Evolutionary conservation across 2,888 invertebrate species (phyloP).

Genomic region (Ectobius pallidus): DNA sequence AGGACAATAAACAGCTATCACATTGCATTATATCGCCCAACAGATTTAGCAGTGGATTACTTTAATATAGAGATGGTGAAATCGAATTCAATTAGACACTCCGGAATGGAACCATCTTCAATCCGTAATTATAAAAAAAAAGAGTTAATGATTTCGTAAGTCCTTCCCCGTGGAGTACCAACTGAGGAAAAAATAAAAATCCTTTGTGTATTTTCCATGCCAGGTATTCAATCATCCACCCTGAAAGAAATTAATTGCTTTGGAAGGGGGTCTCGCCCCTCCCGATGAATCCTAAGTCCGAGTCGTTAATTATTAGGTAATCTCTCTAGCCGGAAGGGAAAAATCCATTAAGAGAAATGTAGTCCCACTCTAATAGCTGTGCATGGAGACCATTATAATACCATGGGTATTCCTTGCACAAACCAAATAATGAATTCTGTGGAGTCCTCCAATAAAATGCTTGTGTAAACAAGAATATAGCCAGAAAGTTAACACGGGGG

Average conservation of each 20-base stretch:
- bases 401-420: conserved; percentile 16
- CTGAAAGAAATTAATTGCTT: conserved; percentile 17
- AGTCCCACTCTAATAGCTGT: background rate
- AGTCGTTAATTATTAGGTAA: conserved; percentile 30
- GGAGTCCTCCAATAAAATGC: conserved; percentile 33
- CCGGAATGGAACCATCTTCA: no score
- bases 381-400: background rate
- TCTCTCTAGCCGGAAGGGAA: conserved; percentile 24
- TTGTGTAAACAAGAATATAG: conserved; percentile 27
- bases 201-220: conserved; percentile 1
- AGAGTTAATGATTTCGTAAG: no score
- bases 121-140: no score
- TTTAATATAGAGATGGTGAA: no score
- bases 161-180: background rate
- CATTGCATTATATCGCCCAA: no score
- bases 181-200: background rate
- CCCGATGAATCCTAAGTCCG: conserved; percentile 9
- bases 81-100: no score
- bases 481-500: conserved; percentile 23
- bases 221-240: conserved; percentile 12
- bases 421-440: conserved; percentile 36
- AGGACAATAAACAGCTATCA: no score
- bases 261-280: background rate
- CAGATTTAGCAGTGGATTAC: no score
- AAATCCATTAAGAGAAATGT: conserved; percentile 27